Percentiles rank a stretch among this genome's conserved stretches.
These are phyloP conservation scores for Lepidocyrtoides sp. DNA, from an alignment of 2,888 invertebrate species.

Conservation along the genomic window DNA sequence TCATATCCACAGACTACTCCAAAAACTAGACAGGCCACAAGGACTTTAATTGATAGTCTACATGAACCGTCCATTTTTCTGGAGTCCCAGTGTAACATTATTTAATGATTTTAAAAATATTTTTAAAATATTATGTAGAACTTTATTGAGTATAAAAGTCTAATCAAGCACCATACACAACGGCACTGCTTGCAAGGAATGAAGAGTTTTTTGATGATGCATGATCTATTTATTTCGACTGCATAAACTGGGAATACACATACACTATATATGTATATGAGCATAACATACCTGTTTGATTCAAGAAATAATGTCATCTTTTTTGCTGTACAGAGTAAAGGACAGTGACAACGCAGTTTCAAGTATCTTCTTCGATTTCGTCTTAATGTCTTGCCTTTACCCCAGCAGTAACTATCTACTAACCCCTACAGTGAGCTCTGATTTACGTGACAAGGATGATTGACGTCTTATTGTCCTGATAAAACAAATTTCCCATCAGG, in stretches of 20 bases:
- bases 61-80: constrained; percentile 31
- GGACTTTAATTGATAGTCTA: constrained; percentile 8
- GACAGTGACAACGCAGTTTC: constrained; percentile 20
- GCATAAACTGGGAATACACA: too few species aligned
- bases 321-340: background rate
- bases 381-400: background rate
- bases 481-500: background rate
- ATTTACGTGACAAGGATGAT: constrained; percentile 21
- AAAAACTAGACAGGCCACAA: constrained; percentile 49
- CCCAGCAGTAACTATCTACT: too few species aligned
- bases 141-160: constrained; percentile 44
- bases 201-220: background rate
- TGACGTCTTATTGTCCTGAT: background rate
- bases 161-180: background rate
- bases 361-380: background rate
- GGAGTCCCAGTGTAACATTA: too few species aligned
- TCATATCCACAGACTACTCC: constrained; percentile 11
- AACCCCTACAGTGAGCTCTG: background rate
- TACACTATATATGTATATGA: too few species aligned
- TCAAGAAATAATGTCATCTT: constrained; percentile 3
- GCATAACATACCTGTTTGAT: background rate
- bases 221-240: constrained; percentile 11
- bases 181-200: background rate
- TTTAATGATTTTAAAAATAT: too few species aligned
- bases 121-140: too few species aligned